These are phyloP conservation scores for Carcharodon carcharias DNA, from an alignment of 2,797 vertebrate genomes.

Conservation along the genomic window DNA sequence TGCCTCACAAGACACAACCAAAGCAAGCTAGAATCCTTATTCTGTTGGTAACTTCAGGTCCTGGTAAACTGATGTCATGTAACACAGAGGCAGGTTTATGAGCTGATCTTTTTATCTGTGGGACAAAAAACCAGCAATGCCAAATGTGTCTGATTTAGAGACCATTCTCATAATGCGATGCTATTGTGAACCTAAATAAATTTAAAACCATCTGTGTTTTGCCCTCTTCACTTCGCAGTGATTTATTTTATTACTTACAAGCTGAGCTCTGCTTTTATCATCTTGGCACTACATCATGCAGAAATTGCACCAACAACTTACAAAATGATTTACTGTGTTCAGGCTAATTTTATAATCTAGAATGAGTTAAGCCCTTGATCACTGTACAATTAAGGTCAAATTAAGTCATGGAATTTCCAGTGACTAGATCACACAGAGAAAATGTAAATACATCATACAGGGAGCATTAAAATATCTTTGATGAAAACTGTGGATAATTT, in stretches of 20 bases:
- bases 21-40: background rate
- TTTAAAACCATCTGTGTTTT: background rate
- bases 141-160: background rate
- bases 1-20: background rate
- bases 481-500: background rate
- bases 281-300: background rate
- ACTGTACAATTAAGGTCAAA: background rate
- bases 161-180: background rate
- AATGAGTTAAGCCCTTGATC: background rate
- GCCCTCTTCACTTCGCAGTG: background rate
- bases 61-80: background rate
- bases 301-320: background rate
- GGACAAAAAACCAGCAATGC: background rate
- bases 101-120: background rate
- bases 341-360: background rate
- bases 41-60: background rate
- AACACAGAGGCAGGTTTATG: background rate
- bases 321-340: background rate
- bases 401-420: background rate
- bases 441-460: background rate
- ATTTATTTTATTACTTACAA: background rate
- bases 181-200: background rate
- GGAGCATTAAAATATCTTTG: background rate
- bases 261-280: background rate
- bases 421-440: background rate